Conservation (phyloP, 2,888 invertebrate species). For the Idaea dimidiata region DNA sequence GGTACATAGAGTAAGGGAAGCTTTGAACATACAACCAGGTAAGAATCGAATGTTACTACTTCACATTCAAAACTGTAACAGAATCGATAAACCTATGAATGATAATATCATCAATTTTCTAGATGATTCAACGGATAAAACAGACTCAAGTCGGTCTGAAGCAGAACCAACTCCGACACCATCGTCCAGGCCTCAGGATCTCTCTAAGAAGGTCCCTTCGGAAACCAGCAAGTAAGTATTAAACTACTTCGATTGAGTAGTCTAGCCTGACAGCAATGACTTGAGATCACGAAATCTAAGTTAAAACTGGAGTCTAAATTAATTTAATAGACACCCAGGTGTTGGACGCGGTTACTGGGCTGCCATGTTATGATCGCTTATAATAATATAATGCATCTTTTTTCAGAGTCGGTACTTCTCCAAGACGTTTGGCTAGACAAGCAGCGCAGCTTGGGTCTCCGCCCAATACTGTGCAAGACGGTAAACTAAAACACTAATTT, state of each 20-base stretch:
- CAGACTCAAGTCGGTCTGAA: constrained; percentile 64
- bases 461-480: constrained; percentile 32
- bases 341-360: no score
- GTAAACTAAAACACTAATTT: neutral
- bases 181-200: constrained; percentile 50
- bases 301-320: no score
- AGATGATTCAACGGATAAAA: constrained; percentile 68
- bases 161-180: constrained; percentile 44
- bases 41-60: constrained; percentile 5
- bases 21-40: constrained; percentile 83
- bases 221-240: constrained; percentile 47
- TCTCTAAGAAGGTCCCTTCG: constrained; percentile 49
- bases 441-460: constrained; percentile 67
- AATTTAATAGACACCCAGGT: no score
- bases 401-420: constrained; percentile 49
- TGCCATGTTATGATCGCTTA: no score
- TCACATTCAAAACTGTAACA: no score
- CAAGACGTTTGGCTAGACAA: constrained; percentile 65
- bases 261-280: no score
- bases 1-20: constrained; percentile 88
- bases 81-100: neutral
- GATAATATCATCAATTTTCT: constrained; percentile 7
- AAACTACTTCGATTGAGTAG: no score
- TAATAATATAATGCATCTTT: no score
- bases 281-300: no score